Conservation (phyloP, 1,140 invertebrate genomes). For the Penaeus chinensis region DNA sequence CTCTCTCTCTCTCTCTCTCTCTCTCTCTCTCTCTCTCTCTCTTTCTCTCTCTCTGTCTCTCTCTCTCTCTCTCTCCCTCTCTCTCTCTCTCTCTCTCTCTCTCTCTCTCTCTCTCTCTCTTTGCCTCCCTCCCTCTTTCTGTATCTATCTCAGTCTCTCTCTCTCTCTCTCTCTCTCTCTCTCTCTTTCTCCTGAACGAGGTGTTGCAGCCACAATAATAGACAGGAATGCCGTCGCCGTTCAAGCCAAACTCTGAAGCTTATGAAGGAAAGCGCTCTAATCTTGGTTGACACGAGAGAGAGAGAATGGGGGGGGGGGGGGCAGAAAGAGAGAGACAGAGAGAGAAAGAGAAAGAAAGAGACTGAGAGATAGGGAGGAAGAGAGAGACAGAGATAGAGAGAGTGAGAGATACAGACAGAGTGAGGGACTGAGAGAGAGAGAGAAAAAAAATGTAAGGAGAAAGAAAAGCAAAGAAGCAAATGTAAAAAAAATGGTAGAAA, state of each 20-base stretch:
- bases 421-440: neutral
- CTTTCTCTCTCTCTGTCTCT: no score
- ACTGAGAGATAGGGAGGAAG: neutral
- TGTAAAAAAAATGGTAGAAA: no score
- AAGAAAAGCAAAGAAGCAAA: neutral
- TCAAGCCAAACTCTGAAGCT: no score
- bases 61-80: no score
- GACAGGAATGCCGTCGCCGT: no score
- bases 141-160: neutral
- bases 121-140: neutral
- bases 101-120: neutral
- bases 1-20: neutral
- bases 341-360: neutral
- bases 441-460: neutral
- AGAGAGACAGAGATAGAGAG: neutral
- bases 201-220: no score
- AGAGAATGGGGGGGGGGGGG: neutral
- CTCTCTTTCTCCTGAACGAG: neutral
- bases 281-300: no score
- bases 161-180: neutral
- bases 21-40: slow-evolving; percentile 20
- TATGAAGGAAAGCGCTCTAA: no score
- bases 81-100: no score
- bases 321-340: neutral
- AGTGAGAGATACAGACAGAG: neutral